Conservation (phyloP, 2,888 invertebrate genomes). For the Invenusta paracnida region DNA sequence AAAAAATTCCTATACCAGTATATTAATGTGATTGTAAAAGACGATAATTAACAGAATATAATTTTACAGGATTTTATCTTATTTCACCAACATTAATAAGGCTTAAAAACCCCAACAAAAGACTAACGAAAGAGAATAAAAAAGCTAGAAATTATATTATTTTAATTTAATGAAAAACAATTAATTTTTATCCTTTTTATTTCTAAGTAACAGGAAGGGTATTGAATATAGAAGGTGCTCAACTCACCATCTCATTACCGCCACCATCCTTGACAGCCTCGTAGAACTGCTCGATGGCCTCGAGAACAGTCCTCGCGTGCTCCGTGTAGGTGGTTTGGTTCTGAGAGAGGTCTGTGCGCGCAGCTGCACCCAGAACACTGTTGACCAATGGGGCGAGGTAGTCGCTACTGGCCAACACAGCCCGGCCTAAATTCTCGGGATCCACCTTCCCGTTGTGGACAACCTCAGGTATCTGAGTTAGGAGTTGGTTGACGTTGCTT, state of each 20-base stretch:
- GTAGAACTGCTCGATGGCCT: constrained; percentile 80
- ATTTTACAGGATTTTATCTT: too few relatives aligned
- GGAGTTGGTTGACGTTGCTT: background rate
- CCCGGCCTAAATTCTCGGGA: constrained; percentile 19
- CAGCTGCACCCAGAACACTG: constrained; percentile 30
- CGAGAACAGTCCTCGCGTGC: constrained; percentile 86
- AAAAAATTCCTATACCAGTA: too few relatives aligned
- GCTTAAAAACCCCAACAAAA: too few relatives aligned
- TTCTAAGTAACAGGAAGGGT: too few relatives aligned
- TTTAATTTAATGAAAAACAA: too few relatives aligned
- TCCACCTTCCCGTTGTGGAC: background rate
- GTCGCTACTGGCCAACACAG: background rate
- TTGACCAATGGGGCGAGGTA: constrained; percentile 36
- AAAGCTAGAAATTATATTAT: too few relatives aligned
- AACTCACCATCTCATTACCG: constrained; percentile 77
- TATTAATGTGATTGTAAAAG: too few relatives aligned
- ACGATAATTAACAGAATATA: too few relatives aligned
- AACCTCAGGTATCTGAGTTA: background rate
- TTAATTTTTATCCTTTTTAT: too few relatives aligned
- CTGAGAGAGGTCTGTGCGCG: constrained; percentile 12
- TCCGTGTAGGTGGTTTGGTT: constrained; percentile 64
- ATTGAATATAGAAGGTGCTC: too few relatives aligned
- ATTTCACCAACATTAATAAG: too few relatives aligned
- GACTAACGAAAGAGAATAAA: background rate
- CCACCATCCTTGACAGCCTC: constrained; percentile 80